Percentiles rank a stretch among this genome's conserved stretches.
Evolutionary conservation across 2,113 vertebrate species (phyloP).

Genomic region (Gambusia affinis): DNA sequence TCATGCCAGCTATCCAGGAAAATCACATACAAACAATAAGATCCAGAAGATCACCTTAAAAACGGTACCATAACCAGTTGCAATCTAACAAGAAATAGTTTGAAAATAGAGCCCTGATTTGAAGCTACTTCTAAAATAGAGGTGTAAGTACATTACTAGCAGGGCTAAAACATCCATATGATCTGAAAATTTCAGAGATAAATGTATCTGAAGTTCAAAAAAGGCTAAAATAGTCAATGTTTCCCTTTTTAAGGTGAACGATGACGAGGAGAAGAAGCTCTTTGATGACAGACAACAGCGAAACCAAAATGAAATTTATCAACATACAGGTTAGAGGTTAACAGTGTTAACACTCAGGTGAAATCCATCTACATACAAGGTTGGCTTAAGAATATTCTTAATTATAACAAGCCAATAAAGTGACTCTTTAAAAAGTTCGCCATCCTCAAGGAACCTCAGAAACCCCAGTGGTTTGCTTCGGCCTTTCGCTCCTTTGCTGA

Average conservation of each 20-base stretch:
- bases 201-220: conserved; percentile 53
- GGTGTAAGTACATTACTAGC: conserved; percentile 14
- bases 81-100: conserved; percentile 42
- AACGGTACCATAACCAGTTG: conserved; percentile 41
- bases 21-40: conserved; percentile 48
- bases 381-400: not conserved
- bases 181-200: conserved; percentile 52
- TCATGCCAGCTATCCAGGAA: conserved; percentile 60
- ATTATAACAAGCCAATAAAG: not conserved
- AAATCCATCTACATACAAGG: conserved; percentile 17
- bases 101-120: conserved; percentile 29
- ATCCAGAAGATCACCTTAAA: conserved; percentile 53
- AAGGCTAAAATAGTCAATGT: conserved; percentile 11
- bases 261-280: conserved; percentile 12
- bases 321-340: conserved; percentile 9
- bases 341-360: not conserved
- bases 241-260: conserved; percentile 53
- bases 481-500: not conserved
- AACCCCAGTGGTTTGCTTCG: conserved; percentile 19
- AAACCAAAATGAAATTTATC: conserved; percentile 34
- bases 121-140: conserved; percentile 17
- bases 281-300: conserved; percentile 3
- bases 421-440: not conserved
- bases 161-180: conserved; percentile 20
- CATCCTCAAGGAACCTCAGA: not conserved